A percentile compares a stretch with the other conserved stretches of the same genome.
phyloP scores from a whole-genome alignment of 2,113 vertebrate species.

The Cyanoderma ruficeps region DNA sequence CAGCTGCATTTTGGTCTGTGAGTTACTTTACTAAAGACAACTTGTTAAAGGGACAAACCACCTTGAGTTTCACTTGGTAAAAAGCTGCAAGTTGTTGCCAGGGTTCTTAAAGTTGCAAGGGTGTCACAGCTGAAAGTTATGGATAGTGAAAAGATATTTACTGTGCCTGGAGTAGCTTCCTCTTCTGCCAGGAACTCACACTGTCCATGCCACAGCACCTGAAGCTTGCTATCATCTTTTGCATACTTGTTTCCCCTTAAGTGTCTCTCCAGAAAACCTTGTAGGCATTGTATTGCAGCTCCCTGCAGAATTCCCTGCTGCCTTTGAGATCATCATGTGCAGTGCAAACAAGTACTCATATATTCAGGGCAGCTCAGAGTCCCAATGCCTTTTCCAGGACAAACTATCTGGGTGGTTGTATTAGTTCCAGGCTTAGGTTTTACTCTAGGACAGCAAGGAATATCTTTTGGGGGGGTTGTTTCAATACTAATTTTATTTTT shows the following conservation, averaged over 20 bases:
- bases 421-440: neutral
- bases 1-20: neutral
- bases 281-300: neutral
- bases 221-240: neutral
- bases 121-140: neutral
- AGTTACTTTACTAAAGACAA: neutral
- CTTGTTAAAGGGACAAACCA: neutral
- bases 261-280: neutral
- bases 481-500: neutral
- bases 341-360: fast-evolving
- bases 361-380: neutral
- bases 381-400: neutral
- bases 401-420: neutral
- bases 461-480: neutral
- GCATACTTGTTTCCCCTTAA: neutral
- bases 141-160: neutral
- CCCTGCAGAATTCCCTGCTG: neutral
- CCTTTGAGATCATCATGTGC: neutral
- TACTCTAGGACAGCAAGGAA: neutral
- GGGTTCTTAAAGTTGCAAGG: neutral
- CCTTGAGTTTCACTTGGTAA: neutral
- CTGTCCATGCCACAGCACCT: neutral
- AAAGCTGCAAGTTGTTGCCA: neutral
- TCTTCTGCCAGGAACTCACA: neutral
- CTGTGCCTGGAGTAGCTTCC: neutral